These are phyloP conservation scores for Centropus unirufus DNA, from an alignment of 2,113 vertebrate species.

Conservation along the genomic window DNA sequence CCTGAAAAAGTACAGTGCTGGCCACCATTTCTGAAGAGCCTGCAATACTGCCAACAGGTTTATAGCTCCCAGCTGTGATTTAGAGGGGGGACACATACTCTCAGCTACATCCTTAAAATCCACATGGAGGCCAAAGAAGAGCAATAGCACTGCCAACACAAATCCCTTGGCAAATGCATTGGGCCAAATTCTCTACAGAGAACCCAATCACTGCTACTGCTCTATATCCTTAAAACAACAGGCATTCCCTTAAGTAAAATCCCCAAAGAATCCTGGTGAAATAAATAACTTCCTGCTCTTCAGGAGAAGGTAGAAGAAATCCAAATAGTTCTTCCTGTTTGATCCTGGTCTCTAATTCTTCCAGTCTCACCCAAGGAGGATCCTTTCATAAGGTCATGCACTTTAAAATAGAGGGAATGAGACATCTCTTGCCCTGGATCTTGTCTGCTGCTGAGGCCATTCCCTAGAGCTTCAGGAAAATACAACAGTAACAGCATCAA, in stretches of 20 bases:
- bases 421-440: neutral
- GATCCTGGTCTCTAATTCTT: neutral
- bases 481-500: neutral
- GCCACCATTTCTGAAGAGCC: neutral
- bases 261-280: neutral
- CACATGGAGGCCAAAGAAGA: neutral
- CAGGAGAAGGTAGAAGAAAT: neutral
- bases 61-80: neutral
- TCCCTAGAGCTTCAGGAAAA: neutral
- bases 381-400: accelerated
- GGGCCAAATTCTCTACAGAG: neutral
- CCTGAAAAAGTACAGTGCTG: neutral
- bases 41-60: neutral
- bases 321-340: neutral
- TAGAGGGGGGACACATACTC: neutral
- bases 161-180: neutral
- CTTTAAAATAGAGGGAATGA: neutral
- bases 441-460: neutral
- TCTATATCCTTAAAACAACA: neutral
- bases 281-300: neutral
- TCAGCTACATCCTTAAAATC: neutral
- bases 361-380: neutral
- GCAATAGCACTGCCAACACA: neutral
- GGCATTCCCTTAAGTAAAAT: neutral
- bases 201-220: neutral